Percentiles rank a stretch among this genome's conserved stretches.
Conservation (phyloP, 1,140 invertebrate genomes). For the Carposina sasakii region DNA sequence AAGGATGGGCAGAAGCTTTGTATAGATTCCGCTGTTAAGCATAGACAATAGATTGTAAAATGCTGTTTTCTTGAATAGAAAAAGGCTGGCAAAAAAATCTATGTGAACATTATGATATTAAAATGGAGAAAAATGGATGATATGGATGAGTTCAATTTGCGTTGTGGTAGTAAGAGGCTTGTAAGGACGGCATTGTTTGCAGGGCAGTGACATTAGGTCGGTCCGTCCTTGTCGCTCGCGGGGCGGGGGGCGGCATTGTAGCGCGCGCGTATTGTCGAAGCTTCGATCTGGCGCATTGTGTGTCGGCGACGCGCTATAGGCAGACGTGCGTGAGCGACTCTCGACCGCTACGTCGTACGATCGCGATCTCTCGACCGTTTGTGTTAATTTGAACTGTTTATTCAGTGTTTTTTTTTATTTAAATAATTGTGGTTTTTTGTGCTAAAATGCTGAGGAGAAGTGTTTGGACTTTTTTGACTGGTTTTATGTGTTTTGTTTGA, state of each 20-base stretch:
- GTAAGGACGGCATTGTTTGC: conserved; percentile 62
- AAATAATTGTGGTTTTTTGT: conserved; percentile 38
- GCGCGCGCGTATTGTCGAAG: conserved; percentile 65
- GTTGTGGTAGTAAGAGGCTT: conserved; percentile 23
- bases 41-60: conserved; percentile 67
- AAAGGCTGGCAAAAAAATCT: conserved; percentile 9
- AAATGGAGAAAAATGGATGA: background rate
- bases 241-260: conserved; percentile 46
- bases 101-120: background rate
- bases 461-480: conserved; percentile 55
- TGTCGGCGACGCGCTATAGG: conserved; percentile 40
- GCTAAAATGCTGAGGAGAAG: conserved; percentile 34
- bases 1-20: conserved; percentile 61
- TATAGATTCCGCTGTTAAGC: conserved; percentile 66
- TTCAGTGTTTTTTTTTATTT: conserved; percentile 41
- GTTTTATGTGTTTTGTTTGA: conserved; percentile 34
- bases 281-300: conserved; percentile 70
- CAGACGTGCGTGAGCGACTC: conserved; percentile 42
- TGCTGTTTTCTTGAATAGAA: conserved; percentile 43
- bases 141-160: conserved; percentile 31
- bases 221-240: conserved; percentile 67
- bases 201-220: conserved; percentile 68
- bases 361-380: conserved; percentile 38
- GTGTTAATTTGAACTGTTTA: conserved; percentile 38
- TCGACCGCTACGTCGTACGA: conserved; percentile 20